Evolutionary conservation across 2,113 vertebrate species (phyloP), one percentile per base, ranked within the genome.

Genomic region (Chauna torquata): DNA sequence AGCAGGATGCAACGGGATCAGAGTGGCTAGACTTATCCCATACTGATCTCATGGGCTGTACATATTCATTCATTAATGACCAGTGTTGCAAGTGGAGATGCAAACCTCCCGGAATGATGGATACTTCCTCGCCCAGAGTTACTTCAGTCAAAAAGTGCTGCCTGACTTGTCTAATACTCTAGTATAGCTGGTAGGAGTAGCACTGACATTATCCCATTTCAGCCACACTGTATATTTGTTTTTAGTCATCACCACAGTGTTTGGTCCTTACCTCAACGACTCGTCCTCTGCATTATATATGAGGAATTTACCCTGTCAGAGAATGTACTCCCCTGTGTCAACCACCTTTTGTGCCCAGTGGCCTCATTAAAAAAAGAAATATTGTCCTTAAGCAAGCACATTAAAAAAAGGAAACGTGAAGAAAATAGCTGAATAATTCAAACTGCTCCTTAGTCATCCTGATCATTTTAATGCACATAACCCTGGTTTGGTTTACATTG

Each of bases 351-450:
- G 6, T 69, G 57, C 44, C 74, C 17, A 69, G 44, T 23, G 44
- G 58, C 55, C 52, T 92, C 62, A 75, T 32, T 89, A 47, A 86
- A 68, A 75, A 58, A 64, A 47, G 5, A 83, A 75, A 50, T 1
- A 52, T 54, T 72, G 34, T 65, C 40, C 42, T 72, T 91, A 42
- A 80, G 49, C 34, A 79, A 86, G 61, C 30, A 77, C 22, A 69
- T 69, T 76, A 77, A 84, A 62, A 86, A 87, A 58, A 28, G 49
- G 40, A 80, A 82, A 80, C 45, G 52, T 45, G n/a, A 88, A 82
- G 70, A 92, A 65, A 78, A 88, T 55, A 88, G 23, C 61, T 71
- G 77, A 81, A 82, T 88, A 80, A 94, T 82, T 90, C 57, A 82
- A 95, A 75, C 16, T 1, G 3, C 12, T 92, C 18, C 30, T 84